These are phyloP conservation scores for Micrasema minimum DNA, from an alignment of 1,140 invertebrate species.

Conservation along the genomic window DNA sequence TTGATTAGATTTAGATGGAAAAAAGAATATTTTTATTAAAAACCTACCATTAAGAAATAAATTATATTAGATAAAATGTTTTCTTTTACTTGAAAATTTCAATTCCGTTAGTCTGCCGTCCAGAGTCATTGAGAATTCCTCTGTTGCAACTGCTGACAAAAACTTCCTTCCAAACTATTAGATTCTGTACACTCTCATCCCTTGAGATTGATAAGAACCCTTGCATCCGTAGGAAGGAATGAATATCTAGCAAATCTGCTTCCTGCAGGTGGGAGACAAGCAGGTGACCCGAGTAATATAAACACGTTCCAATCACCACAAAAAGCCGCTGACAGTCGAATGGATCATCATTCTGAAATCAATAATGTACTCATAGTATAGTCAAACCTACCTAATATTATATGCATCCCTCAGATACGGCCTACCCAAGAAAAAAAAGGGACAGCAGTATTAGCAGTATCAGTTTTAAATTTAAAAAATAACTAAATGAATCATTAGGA, in stretches of 20 bases:
- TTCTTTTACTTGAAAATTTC: slow-evolving; percentile 59
- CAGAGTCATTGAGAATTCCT: slow-evolving; percentile 55
- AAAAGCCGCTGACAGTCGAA: slow-evolving; percentile 81
- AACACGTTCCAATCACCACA: slow-evolving; percentile 78
- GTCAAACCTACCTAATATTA: too few species aligned
- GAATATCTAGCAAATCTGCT: slow-evolving; percentile 76
- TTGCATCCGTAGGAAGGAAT: slow-evolving; percentile 75
- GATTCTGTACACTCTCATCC: slow-evolving; percentile 71
- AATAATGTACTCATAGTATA: slow-evolving; percentile 1
- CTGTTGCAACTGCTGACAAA: slow-evolving; percentile 64
- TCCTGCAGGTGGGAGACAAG: slow-evolving; percentile 77
- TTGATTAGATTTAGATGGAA: not conserved
- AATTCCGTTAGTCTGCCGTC: slow-evolving; percentile 43
- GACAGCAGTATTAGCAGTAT: too few species aligned
- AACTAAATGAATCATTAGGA: too few species aligned
- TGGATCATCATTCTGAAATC: slow-evolving; percentile 76
- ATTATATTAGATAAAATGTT: not conserved
- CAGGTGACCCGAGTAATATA: slow-evolving; percentile 79
- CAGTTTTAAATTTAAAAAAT: too few species aligned
- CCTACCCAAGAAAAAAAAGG: too few species aligned
- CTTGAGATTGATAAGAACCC: slow-evolving; percentile 74
- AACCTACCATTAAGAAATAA: not conserved
- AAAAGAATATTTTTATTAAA: not conserved
- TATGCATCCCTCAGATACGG: too few species aligned
- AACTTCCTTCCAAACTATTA: slow-evolving; percentile 83